Evolutionary conservation across 1,140 invertebrate species (phyloP).

Genomic region (Euschistus heros): DNA sequence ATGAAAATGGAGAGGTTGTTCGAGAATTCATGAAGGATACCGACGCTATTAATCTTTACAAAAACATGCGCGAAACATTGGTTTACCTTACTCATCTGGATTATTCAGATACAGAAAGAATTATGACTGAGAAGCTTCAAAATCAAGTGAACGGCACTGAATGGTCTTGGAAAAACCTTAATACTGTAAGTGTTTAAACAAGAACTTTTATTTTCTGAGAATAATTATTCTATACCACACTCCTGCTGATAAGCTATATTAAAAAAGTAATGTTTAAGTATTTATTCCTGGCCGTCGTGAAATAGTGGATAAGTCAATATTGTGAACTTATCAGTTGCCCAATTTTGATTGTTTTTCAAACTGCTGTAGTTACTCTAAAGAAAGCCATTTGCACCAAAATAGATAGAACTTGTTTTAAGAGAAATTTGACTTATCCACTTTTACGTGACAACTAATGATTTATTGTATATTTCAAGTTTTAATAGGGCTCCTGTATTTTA

Average conservation of each 20-base stretch:
- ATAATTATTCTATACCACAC: too few species aligned
- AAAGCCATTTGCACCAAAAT: neutral
- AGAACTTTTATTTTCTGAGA: neutral
- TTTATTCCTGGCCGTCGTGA: too few species aligned
- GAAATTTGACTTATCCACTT: too few species aligned
- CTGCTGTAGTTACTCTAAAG: too few species aligned
- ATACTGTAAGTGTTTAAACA: conserved; percentile 55
- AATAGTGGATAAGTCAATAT: too few species aligned
- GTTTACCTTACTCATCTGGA: conserved; percentile 99
- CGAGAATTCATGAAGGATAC: conserved; percentile 99
- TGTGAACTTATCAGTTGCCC: too few species aligned
- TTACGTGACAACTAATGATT: too few species aligned
- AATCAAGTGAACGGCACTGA: conserved; percentile 98
- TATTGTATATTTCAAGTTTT: too few species aligned
- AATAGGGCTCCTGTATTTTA: too few species aligned
- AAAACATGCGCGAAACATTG: conserved; percentile 98
- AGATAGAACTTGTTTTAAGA: neutral
- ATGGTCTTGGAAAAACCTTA: conserved; percentile 99
- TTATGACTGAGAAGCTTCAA: conserved; percentile 98
- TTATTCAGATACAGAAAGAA: conserved; percentile 91
- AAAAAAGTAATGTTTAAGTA: too few species aligned
- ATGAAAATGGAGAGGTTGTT: conserved; percentile 99
- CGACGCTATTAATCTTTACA: conserved; percentile 98
- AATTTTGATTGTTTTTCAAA: too few species aligned
- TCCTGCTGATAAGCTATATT: too few species aligned